Conservation (phyloP, 2,797 vertebrate genomes). For the Rhinoraja longicauda region DNA sequence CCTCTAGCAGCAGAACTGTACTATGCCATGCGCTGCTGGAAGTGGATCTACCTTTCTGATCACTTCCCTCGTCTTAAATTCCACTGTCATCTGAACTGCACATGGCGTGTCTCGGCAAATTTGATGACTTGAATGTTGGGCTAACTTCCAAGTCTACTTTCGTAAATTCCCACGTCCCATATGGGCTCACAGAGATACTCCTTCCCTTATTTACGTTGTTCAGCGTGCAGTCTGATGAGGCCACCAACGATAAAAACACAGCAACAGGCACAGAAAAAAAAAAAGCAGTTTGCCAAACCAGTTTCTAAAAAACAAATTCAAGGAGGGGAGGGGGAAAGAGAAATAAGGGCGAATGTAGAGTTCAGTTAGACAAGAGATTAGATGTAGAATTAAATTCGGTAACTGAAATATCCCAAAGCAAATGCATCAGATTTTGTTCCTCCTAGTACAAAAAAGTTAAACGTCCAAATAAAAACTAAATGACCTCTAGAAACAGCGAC, state of each 20-base stretch:
- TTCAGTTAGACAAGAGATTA: too few relatives aligned
- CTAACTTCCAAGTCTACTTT: conserved; percentile 65
- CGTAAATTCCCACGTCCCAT: conserved; percentile 61
- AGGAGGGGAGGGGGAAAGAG: too few relatives aligned
- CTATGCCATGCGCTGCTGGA: conserved; percentile 44
- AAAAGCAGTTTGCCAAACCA: neutral
- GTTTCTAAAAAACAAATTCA: neutral
- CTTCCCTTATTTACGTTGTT: conserved; percentile 51
- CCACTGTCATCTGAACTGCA: conserved; percentile 77
- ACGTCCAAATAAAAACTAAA: neutral
- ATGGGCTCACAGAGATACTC: conserved; percentile 54
- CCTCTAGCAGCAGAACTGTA: conserved; percentile 2
- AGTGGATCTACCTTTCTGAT: conserved; percentile 49
- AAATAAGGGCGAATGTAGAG: neutral
- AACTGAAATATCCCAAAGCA: too few relatives aligned
- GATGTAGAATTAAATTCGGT: too few relatives aligned
- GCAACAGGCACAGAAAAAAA: neutral
- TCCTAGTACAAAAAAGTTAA: neutral
- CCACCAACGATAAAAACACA: neutral
- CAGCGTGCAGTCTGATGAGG: neutral
- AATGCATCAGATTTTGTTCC: neutral
- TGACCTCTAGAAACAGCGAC: neutral
- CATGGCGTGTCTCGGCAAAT: conserved; percentile 73
- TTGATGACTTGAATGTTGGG: conserved; percentile 60
- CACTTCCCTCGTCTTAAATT: conserved; percentile 66